Evolutionary conservation across 2,888 invertebrate species (phyloP).

Genomic region (Tetragonisca angustula): DNA sequence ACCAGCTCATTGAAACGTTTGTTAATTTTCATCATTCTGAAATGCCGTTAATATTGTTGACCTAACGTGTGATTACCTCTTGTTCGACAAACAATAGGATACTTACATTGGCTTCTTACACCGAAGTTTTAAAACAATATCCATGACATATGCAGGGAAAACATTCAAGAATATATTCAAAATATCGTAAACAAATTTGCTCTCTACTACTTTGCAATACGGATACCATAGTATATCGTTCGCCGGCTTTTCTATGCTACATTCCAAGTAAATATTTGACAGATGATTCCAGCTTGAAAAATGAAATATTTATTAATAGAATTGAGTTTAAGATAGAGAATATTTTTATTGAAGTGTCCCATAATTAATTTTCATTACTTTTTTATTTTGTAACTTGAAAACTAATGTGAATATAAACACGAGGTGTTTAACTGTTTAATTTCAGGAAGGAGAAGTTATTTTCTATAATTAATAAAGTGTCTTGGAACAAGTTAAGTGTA

Average conservation of each 20-base stretch:
- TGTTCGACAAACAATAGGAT: background rate
- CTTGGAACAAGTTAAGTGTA: too few relatives aligned
- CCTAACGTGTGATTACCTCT: background rate
- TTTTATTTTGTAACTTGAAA: background rate
- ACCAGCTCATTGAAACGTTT: slow-evolving; percentile 91
- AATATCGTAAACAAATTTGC: slow-evolving; percentile 89
- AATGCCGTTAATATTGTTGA: slow-evolving; percentile 2
- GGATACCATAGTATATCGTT: slow-evolving; percentile 95
- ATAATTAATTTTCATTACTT: background rate
- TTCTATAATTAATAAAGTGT: too few relatives aligned
- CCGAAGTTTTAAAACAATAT: slow-evolving; percentile 89
- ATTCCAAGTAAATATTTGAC: slow-evolving; percentile 89
- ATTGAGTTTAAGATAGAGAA: too few relatives aligned
- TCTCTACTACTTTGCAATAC: slow-evolving; percentile 90
- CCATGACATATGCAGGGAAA: slow-evolving; percentile 93
- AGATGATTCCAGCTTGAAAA: slow-evolving; percentile 90
- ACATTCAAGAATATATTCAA: slow-evolving; percentile 92
- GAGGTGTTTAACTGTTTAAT: too few relatives aligned
- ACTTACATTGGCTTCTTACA: slow-evolving; percentile 94
- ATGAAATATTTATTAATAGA: background rate
- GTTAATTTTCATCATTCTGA: slow-evolving; percentile 93
- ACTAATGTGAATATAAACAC: background rate
- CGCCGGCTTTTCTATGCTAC: slow-evolving; percentile 92
- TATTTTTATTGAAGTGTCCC: background rate
- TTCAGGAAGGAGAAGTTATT: too few relatives aligned